Percentiles rank a stretch among this genome's conserved stretches.
phyloP scores from a whole-genome alignment of 2,113 vertebrate genomes.

The Sturnira hondurensis region DNA sequence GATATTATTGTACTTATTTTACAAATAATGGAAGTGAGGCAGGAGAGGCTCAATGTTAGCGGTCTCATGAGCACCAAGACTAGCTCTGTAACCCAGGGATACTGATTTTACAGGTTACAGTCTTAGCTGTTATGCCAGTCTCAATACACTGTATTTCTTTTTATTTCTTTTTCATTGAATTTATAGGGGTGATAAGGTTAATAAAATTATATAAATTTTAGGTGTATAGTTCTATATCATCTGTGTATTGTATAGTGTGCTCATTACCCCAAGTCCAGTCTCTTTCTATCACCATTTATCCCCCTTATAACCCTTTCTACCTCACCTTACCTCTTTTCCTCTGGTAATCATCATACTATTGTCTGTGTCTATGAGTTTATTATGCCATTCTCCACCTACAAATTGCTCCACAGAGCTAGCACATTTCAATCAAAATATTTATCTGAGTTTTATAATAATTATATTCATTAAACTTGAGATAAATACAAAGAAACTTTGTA shows the following conservation, averaged over 20 bases:
- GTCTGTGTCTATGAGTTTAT: too few species aligned
- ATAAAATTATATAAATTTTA: too few species aligned
- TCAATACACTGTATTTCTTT: background rate
- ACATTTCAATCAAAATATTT: background rate
- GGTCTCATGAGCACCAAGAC: background rate
- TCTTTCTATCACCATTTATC: too few species aligned
- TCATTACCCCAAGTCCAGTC: too few species aligned
- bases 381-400: background rate
- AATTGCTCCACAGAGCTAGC: background rate
- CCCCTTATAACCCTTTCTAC: too few species aligned
- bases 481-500: background rate
- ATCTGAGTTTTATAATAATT: background rate
- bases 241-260: too few species aligned
- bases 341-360: too few species aligned
- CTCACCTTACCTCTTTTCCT: too few species aligned
- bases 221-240: too few species aligned
- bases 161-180: background rate
- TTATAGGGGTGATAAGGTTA: background rate
- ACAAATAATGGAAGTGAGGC: background rate
- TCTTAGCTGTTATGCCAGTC: background rate
- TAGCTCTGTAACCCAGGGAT: background rate
- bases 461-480: background rate
- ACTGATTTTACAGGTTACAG: background rate
- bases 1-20: background rate
- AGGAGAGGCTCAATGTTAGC: background rate